These are phyloP conservation scores for Oscheius onirici DNA, from an alignment of 2,888 invertebrate genomes.

Conservation along the genomic window DNA sequence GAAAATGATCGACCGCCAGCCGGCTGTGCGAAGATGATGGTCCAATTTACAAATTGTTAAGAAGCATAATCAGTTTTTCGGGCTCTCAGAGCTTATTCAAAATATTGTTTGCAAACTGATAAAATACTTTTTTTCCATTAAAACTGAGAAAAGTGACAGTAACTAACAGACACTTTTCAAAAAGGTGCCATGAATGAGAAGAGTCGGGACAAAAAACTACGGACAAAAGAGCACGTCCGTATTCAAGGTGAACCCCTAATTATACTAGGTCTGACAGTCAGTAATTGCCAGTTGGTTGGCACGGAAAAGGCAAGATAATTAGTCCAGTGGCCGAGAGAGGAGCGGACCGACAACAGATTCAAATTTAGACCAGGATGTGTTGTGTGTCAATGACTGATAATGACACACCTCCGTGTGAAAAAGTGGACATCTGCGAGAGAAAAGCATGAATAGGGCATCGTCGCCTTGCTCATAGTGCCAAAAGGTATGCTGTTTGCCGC, in stretches of 20 bases:
- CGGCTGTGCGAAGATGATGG: constrained; percentile 7
- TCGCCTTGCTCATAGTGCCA: too few relatives aligned
- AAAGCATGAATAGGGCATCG: neutral
- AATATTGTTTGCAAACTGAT: too few relatives aligned
- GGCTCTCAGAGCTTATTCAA: too few relatives aligned
- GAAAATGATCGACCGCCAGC: constrained; percentile 28
- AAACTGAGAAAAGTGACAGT: neutral
- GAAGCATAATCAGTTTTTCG: neutral
- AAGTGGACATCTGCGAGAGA: neutral
- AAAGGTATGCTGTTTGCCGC: too few relatives aligned
- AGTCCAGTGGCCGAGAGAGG: constrained; percentile 13
- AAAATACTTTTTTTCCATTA: too few relatives aligned
- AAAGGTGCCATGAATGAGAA: neutral
- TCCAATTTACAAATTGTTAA: constrained; percentile 4
- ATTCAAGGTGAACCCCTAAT: constrained; percentile 32
- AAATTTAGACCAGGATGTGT: constrained; percentile 10
- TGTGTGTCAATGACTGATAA: constrained; percentile 22
- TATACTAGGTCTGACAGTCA: constrained; percentile 23
- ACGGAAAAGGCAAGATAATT: constrained; percentile 18
- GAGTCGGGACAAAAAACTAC: neutral
- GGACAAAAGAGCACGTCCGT: constrained; percentile 18
- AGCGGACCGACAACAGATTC: constrained; percentile 5
- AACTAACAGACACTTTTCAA: neutral
- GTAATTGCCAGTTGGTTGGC: constrained; percentile 28
- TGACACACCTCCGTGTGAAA: constrained; percentile 28